Evolutionary conservation across 1,140 invertebrate species (phyloP).

Genomic region (Teleopsis dalmanni): DNA sequence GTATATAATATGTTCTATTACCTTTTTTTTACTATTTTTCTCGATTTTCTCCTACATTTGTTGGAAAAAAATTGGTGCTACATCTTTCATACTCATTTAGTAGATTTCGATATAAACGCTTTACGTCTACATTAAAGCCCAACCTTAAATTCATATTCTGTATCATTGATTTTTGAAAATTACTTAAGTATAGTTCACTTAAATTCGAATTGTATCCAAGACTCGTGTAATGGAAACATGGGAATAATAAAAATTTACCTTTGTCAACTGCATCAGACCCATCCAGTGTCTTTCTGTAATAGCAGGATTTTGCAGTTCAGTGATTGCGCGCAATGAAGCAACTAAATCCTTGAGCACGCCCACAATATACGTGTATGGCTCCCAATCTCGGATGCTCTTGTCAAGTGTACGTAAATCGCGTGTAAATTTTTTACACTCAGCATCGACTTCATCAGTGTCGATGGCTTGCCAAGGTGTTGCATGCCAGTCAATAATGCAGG

Average conservation of each 20-base stretch:
- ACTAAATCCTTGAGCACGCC: constrained; percentile 66
- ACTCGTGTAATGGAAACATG: no score
- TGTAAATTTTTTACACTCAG: constrained; percentile 78
- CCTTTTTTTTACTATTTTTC: no score
- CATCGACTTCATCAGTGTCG: constrained; percentile 80
- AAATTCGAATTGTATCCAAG: no score
- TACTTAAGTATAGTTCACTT: no score
- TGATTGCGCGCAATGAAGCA: constrained; percentile 69
- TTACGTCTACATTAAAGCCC: no score
- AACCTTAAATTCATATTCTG: no score
- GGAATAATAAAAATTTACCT: constrained; percentile 52
- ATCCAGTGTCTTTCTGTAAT: constrained; percentile 82
- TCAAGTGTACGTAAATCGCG: constrained; percentile 72
- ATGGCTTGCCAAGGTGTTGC: constrained; percentile 76
- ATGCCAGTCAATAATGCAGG: constrained; percentile 75
- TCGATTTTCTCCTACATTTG: no score
- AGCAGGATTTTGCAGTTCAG: constrained; percentile 81
- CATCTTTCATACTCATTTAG: no score
- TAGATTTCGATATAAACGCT: no score
- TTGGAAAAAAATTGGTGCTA: no score
- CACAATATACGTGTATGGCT: constrained; percentile 61
- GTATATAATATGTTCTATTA: no score
- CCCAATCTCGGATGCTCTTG: constrained; percentile 73
- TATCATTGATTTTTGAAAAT: no score
- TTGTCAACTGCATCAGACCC: constrained; percentile 76